Conservation (phyloP, 2,888 invertebrate species). For the Amphimallon solstitiale region DNA sequence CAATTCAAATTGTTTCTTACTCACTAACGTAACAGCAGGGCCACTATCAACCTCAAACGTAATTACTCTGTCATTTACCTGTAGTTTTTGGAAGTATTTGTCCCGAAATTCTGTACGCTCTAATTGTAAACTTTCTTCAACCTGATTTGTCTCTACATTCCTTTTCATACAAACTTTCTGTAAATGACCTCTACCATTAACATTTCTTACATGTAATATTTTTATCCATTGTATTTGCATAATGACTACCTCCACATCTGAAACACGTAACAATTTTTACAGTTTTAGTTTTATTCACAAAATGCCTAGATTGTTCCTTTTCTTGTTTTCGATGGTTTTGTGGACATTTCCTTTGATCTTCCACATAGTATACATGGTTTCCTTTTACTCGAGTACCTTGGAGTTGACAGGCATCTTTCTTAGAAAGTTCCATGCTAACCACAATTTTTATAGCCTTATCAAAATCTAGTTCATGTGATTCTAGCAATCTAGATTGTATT, state of each 20-base stretch:
- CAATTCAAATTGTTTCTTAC: conserved; percentile 11
- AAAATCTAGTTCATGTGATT: conserved; percentile 44
- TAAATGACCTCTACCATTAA: conserved; percentile 41
- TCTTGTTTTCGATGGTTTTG: not conserved
- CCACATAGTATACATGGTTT: not conserved
- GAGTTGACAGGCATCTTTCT: conserved; percentile 46
- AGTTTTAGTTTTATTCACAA: conserved; percentile 1
- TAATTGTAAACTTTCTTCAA: conserved; percentile 16
- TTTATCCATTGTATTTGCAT: conserved; percentile 19
- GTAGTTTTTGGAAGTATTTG: conserved; percentile 27
- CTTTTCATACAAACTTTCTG: conserved; percentile 29
- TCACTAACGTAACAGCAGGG: conserved; percentile 39
- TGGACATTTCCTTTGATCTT: not conserved
- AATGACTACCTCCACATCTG: conserved; percentile 24
- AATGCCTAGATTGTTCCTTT: conserved; percentile 12
- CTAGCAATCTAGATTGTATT: conserved; percentile 49
- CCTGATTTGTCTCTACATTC: conserved; percentile 8
- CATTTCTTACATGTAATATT: conserved; percentile 38
- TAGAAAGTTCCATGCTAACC: conserved; percentile 47
- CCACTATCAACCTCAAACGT: conserved; percentile 46
- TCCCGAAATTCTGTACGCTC: conserved; percentile 37
- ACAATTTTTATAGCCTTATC: conserved; percentile 47
- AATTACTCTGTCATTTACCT: conserved; percentile 25
- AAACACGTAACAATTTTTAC: conserved; percentile 39
- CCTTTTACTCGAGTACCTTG: conserved; percentile 14